Percentiles rank a stretch among this genome's conserved stretches.
Evolutionary conservation across 1,140 invertebrate species (phyloP).

Genomic region (Doryteuthis pealeii): DNA sequence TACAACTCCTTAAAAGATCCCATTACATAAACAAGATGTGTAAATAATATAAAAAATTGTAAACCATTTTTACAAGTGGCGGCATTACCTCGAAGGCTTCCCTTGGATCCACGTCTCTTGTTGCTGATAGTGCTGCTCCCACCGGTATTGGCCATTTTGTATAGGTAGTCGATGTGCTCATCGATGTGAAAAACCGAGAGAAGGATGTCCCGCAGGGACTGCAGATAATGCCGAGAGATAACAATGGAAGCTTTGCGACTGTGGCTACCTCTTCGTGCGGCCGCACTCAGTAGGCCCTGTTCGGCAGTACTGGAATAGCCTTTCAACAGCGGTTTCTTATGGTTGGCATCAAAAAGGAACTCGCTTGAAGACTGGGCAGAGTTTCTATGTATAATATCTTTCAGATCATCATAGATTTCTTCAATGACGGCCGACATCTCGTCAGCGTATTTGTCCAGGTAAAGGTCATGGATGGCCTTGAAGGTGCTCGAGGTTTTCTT

Average conservation of each 20-base stretch:
- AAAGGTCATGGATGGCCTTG: constrained; percentile 49
- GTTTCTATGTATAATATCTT: constrained; percentile 33
- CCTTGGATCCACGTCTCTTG: constrained; percentile 44
- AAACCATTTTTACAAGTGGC: no score
- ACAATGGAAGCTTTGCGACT: constrained; percentile 2
- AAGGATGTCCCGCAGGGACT: constrained; percentile 3
- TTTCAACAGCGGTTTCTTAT: not conserved
- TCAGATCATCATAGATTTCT: constrained; percentile 50
- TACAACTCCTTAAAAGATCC: no score
- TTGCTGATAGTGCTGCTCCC: constrained; percentile 23
- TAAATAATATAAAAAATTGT: no score
- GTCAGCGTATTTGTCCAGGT: constrained; percentile 53
- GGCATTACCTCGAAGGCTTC: constrained; percentile 47
- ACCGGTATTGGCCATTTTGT: constrained; percentile 40
- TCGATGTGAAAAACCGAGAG: constrained; percentile 38
- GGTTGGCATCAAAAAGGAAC: not conserved
- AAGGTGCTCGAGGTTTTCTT: constrained; percentile 39
- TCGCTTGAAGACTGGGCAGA: constrained; percentile 22
- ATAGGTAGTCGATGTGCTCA: constrained; percentile 44
- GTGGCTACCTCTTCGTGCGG: not conserved
- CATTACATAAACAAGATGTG: no score
- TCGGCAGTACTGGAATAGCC: not conserved
- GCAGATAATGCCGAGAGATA: constrained; percentile 9
- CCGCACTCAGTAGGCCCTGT: not conserved
- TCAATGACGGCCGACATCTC: constrained; percentile 53